Conservation (phyloP, 2,888 invertebrate genomes). For the Pristionchus fissidentatus region DNA sequence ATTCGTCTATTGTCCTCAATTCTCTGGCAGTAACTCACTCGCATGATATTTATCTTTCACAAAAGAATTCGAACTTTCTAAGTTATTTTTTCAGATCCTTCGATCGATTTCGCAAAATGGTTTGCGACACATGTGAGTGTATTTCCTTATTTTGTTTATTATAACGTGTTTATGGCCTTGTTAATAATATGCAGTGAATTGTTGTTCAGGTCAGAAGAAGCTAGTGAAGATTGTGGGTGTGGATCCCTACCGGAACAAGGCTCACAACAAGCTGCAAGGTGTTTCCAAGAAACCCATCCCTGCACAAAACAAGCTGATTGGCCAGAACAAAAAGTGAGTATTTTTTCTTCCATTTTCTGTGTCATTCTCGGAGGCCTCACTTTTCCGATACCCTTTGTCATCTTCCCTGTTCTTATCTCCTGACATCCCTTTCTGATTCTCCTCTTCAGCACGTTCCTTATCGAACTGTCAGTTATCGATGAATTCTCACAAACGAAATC, state of each 20-base stretch:
- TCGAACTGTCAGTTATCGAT: conserved; percentile 31
- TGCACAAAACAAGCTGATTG: conserved; percentile 59
- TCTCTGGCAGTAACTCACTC: background rate
- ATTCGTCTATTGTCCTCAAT: background rate
- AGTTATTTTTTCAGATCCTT: background rate
- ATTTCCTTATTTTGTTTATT: background rate
- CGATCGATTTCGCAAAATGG: conserved; percentile 5
- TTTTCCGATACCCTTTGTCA: background rate
- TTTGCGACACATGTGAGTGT: conserved; percentile 40
- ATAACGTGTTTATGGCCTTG: background rate
- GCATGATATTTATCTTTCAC: no score
- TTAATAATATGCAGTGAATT: background rate
- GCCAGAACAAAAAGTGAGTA: conserved; percentile 67
- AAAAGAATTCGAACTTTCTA: no score
- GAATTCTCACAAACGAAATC: conserved; percentile 3
- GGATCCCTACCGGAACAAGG: conserved; percentile 95
- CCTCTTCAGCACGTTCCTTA: conserved; percentile 23
- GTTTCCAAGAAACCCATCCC: conserved; percentile 47
- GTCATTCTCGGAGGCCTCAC: background rate
- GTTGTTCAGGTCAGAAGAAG: conserved; percentile 62
- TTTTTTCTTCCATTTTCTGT: background rate
- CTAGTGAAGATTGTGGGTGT: conserved; percentile 87
- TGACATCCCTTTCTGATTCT: background rate
- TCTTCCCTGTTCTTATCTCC: conserved; percentile 5
- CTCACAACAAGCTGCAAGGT: conserved; percentile 84